Percentiles rank a stretch among this genome's conserved stretches.
Evolutionary conservation across 2,113 vertebrate species (phyloP).

Genomic region (Progne subis): DNA sequence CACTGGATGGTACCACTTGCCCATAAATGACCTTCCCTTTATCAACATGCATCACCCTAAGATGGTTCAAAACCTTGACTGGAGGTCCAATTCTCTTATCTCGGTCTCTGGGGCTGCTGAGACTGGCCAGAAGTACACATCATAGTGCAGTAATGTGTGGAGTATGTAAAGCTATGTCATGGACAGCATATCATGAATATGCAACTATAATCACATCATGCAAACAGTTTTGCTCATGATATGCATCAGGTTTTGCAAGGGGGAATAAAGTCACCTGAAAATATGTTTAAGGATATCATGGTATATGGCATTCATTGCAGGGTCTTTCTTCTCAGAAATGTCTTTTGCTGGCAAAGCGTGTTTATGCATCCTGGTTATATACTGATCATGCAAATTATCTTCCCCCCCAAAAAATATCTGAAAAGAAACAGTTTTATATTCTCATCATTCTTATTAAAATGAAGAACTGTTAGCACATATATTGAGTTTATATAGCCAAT

Average conservation of each 20-base stretch:
- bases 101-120: background rate
- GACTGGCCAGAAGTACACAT: background rate
- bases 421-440: background rate
- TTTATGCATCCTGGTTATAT: background rate
- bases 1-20: background rate
- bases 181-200: background rate
- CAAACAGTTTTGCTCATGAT: background rate
- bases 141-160: fast-evolving
- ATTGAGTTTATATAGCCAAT: background rate
- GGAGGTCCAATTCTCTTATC: background rate
- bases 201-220: background rate
- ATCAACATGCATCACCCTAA: background rate
- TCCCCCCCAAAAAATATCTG: background rate
- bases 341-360: background rate
- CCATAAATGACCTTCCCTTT: background rate
- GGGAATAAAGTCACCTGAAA: background rate
- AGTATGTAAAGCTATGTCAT: background rate
- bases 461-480: background rate
- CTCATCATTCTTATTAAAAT: background rate
- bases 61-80: background rate
- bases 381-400: background rate
- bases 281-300: background rate
- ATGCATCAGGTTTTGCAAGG: background rate
- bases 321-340: background rate
- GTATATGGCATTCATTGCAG: background rate